Conservation (phyloP, 2,888 invertebrate genomes). For the Artemia sinica region DNA sequence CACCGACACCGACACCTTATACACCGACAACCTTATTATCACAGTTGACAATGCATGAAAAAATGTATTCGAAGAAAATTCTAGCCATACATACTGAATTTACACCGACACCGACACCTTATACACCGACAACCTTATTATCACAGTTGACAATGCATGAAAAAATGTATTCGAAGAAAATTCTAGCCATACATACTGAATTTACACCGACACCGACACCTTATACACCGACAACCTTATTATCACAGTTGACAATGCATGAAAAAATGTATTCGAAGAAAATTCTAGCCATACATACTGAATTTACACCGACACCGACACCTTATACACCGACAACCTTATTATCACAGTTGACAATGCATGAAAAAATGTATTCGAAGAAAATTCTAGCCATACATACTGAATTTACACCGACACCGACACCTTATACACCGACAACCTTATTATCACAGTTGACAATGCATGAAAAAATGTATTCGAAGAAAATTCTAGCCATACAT, state of each 20-base stretch:
- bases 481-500: too few species aligned
- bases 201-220: too few species aligned
- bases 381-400: too few species aligned
- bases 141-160: constrained; percentile 78
- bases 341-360: constrained; percentile 69
- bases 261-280: constrained; percentile 35
- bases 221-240: constrained; percentile 76
- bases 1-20: too few species aligned
- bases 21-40: constrained; percentile 75
- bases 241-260: constrained; percentile 77
- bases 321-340: constrained; percentile 79
- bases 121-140: constrained; percentile 74
- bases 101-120: too few species aligned
- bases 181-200: too few species aligned
- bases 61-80: not conserved
- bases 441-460: constrained; percentile 69
- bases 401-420: too few species aligned
- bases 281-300: too few species aligned
- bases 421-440: constrained; percentile 80
- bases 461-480: constrained; percentile 47
- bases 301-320: too few species aligned
- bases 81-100: too few species aligned
- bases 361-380: constrained; percentile 43
- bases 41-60: constrained; percentile 78
- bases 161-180: constrained; percentile 31